Conservation (phyloP, 2,113 vertebrate genomes). For the Poecilia latipinna region DNA sequence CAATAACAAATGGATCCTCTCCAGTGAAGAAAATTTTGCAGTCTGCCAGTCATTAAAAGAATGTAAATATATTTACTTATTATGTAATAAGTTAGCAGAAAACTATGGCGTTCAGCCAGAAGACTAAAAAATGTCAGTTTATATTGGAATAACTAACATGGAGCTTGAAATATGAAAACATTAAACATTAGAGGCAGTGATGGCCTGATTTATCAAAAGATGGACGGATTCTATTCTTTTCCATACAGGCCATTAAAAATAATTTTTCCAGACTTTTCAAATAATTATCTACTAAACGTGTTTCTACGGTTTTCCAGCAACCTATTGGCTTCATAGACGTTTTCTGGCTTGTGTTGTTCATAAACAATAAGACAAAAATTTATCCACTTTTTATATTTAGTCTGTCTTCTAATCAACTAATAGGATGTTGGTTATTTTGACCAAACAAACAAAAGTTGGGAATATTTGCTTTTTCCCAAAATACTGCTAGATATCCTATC, state of each 20-base stretch:
- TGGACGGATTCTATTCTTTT: too few species aligned
- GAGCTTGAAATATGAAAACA: too few species aligned
- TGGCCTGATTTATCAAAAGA: neutral
- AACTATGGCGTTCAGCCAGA: neutral
- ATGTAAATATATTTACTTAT: neutral
- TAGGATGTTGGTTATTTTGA: neutral
- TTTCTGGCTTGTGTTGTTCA: neutral
- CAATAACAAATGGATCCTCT: neutral
- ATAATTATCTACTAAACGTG: too few species aligned
- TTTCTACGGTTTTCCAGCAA: neutral
- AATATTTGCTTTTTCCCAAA: neutral
- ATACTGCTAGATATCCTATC: neutral
- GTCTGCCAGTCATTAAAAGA: neutral
- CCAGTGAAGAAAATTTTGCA: neutral
- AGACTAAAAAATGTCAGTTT: too few species aligned
- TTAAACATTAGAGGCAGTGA: too few species aligned
- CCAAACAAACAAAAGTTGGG: neutral
- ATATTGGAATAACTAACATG: too few species aligned
- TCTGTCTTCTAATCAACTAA: neutral
- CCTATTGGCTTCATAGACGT: neutral
- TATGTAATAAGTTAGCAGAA: neutral
- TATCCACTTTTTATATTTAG: too few species aligned
- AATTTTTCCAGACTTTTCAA: too few species aligned
- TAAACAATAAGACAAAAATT: neutral
- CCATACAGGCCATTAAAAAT: too few species aligned